These are phyloP conservation scores for Sebastes nivosus DNA, from an alignment of 2,797 vertebrate genomes.

Conservation along the genomic window DNA sequence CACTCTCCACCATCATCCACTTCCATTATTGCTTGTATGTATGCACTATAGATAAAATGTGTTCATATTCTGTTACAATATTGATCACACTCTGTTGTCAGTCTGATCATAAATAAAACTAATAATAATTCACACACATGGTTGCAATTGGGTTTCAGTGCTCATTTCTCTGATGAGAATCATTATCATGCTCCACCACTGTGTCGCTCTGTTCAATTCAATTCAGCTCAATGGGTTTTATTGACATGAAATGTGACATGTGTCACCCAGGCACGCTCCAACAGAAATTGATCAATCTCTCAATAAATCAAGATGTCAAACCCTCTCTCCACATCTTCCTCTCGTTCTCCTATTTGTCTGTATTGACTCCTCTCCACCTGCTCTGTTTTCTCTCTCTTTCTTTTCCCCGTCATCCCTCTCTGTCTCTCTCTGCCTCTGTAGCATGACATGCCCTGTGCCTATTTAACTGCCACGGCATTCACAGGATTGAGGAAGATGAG, in stretches of 20 bases:
- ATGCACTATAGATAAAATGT: background rate
- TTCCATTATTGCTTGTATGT: background rate
- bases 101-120: slow-evolving; percentile 1
- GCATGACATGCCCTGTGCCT: slow-evolving; percentile 8
- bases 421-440: background rate
- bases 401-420: background rate
- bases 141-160: background rate
- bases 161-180: slow-evolving; percentile 10
- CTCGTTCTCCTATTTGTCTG: slow-evolving; percentile 3
- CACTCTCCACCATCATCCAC: background rate
- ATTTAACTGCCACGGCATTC: slow-evolving; percentile 25
- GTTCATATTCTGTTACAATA: background rate
- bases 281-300: slow-evolving; percentile 51
- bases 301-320: slow-evolving; percentile 44
- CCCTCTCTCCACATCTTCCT: slow-evolving; percentile 2
- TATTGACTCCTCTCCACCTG: slow-evolving; percentile 1
- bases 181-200: background rate
- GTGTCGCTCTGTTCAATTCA: slow-evolving; percentile 15
- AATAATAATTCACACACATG: background rate
- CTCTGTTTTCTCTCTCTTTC: slow-evolving; percentile 2
- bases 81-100: background rate
- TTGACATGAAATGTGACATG: slow-evolving; percentile 57
- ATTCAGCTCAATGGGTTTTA: slow-evolving; percentile 47
- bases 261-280: slow-evolving; percentile 37
- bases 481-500: slow-evolving; percentile 27